phyloP scores from a whole-genome alignment of 2,113 vertebrate genomes.

The Urocolius indicus region DNA sequence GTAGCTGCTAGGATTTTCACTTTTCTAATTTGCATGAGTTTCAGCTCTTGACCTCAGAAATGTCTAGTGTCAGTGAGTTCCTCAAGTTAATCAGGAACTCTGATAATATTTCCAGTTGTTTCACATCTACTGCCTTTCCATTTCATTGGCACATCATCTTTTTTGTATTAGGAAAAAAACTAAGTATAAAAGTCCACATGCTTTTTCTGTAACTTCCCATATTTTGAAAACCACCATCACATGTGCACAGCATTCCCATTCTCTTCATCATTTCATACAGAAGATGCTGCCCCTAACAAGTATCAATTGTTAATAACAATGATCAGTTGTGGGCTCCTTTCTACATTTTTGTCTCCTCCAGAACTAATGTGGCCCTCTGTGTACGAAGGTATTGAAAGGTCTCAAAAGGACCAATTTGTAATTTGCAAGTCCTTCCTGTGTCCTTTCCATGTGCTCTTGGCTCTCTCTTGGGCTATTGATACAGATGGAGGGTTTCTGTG shows the following conservation, averaged over 20 bases:
- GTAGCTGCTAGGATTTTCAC: neutral
- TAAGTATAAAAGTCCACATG: neutral
- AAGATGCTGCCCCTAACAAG: neutral
- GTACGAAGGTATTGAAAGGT: neutral
- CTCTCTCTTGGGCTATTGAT: slow-evolving; percentile 8
- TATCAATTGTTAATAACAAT: no score
- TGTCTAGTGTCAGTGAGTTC: neutral
- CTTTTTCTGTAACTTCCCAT: neutral
- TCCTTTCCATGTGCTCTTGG: neutral
- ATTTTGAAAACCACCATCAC: neutral
- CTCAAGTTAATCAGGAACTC: neutral
- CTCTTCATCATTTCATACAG: neutral
- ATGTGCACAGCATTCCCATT: neutral
- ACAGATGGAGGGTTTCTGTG: neutral
- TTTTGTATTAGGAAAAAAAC: neutral
- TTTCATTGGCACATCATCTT: neutral
- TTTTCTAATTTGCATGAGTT: neutral
- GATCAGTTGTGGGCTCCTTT: neutral
- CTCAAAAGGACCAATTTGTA: neutral
- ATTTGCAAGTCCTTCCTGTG: neutral
- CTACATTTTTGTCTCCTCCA: neutral
- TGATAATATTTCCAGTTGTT: neutral
- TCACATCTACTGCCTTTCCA: neutral
- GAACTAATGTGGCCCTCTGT: neutral
- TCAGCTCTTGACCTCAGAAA: neutral